Percentiles rank a stretch among this genome's conserved stretches.
Evolutionary conservation across 2,113 vertebrate species (phyloP).

Genomic region (Dunckerocampus dactyliophorus): DNA sequence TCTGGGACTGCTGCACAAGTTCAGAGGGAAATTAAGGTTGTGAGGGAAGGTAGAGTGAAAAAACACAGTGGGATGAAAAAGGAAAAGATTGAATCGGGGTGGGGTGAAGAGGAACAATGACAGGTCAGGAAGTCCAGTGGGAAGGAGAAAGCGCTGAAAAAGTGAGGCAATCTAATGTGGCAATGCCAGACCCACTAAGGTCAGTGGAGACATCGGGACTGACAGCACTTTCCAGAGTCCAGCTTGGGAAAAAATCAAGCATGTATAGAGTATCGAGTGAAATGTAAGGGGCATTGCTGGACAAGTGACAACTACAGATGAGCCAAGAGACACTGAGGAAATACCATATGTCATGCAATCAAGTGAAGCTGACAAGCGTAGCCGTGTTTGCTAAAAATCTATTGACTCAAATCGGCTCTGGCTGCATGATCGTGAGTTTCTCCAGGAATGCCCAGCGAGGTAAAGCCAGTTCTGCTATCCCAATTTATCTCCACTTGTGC

Average conservation of each 20-base stretch:
- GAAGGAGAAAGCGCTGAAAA: conserved; percentile 17
- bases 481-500: not conserved
- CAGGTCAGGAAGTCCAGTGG: conserved; percentile 31
- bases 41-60: conserved; percentile 21
- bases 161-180: conserved; percentile 25
- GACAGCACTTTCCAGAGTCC: conserved; percentile 57
- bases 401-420: conserved; percentile 37
- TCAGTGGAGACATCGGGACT: conserved; percentile 62
- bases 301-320: conserved; percentile 59
- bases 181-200: conserved; percentile 40
- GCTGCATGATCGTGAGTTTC: conserved; percentile 28
- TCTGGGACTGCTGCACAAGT: conserved; percentile 34
- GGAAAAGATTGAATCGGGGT: conserved; percentile 28
- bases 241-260: conserved; percentile 38
- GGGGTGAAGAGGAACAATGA: conserved; percentile 23
- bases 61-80: conserved; percentile 36
- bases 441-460: conserved; percentile 15
- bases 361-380: conserved; percentile 53
- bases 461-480: not conserved
- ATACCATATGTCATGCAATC: conserved; percentile 56
- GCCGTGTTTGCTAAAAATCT: conserved; percentile 45
- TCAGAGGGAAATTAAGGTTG: conserved; percentile 24
- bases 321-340: conserved; percentile 57
- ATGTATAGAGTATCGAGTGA: conserved; percentile 55
- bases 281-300: conserved; percentile 45